Evolutionary conservation across 2,888 invertebrate species (phyloP).

Genomic region (Drosophila testacea): DNA sequence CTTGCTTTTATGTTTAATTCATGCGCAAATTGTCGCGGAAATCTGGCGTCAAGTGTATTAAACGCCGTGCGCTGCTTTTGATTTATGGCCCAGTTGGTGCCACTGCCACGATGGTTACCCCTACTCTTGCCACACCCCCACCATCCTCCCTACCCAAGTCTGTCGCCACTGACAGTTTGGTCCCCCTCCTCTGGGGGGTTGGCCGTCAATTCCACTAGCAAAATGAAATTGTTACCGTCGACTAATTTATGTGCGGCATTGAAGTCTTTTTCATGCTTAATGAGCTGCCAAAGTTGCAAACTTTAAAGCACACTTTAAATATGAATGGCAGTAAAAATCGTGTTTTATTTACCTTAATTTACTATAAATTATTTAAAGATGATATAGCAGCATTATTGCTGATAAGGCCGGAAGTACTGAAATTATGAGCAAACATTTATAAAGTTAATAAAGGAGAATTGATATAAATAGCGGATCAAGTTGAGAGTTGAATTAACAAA

Average conservation of each 20-base stretch:
- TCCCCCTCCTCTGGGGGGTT: conserved; percentile 14
- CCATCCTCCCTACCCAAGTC: neutral
- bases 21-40: conserved; percentile 79
- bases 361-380: neutral
- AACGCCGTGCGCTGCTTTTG: conserved; percentile 73
- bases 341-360: too few relatives aligned
- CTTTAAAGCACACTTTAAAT: conserved; percentile 16
- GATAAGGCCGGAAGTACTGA: too few relatives aligned
- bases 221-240: conserved; percentile 69
- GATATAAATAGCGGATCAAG: too few relatives aligned
- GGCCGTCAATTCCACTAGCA: conserved; percentile 70
- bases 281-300: conserved; percentile 54
- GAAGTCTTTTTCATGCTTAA: conserved; percentile 51
- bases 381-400: too few relatives aligned
- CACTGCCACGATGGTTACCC: conserved; percentile 36
- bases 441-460: too few relatives aligned
- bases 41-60: conserved; percentile 80
- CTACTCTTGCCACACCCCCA: neutral
- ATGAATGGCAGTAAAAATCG: neutral
- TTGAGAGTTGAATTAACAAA: too few relatives aligned
- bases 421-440: too few relatives aligned
- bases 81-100: conserved; percentile 75
- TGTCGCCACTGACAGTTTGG: neutral
- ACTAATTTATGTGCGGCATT: conserved; percentile 68
- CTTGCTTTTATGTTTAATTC: conserved; percentile 79